These are phyloP conservation scores for Pyralis farinalis DNA, from an alignment of 2,888 invertebrate genomes.

Conservation along the genomic window DNA sequence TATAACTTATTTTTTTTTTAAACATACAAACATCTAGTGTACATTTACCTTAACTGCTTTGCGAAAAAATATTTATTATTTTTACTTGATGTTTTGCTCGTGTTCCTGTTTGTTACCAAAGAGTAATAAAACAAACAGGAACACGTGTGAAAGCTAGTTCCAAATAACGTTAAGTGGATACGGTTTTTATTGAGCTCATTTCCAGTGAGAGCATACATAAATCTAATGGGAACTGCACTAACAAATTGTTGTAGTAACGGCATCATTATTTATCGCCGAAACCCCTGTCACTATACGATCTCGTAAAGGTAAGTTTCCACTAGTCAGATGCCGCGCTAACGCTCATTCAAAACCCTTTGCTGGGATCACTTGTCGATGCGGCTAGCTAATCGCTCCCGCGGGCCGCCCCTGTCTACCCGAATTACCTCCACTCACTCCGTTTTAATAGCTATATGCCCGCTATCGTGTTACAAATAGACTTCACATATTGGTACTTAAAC, in stretches of 20 bases:
- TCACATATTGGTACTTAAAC: not conserved
- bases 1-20: too few species aligned
- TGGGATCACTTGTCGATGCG: slow-evolving; percentile 29
- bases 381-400: slow-evolving; percentile 33
- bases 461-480: slow-evolving; percentile 1
- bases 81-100: too few species aligned
- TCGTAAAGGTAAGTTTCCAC: slow-evolving; percentile 19
- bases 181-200: slow-evolving; percentile 20
- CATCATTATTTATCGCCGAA: slow-evolving; percentile 38
- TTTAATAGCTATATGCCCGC: slow-evolving; percentile 12
- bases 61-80: too few species aligned
- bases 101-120: too few species aligned
- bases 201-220: slow-evolving; percentile 15
- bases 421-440: slow-evolving; percentile 19
- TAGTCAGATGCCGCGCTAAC: slow-evolving; percentile 32
- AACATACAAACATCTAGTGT: too few species aligned
- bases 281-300: slow-evolving; percentile 35
- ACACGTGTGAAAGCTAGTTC: slow-evolving; percentile 1
- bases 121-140: too few species aligned
- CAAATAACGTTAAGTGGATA: slow-evolving; percentile 4
- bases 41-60: too few species aligned
- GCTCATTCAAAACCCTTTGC: slow-evolving; percentile 5
- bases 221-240: slow-evolving; percentile 20
- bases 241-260: slow-evolving; percentile 44
- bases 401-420: slow-evolving; percentile 26